Evolutionary conservation across 2,113 vertebrate genomes (phyloP).

Genomic region (Myrmecobius fasciatus): DNA sequence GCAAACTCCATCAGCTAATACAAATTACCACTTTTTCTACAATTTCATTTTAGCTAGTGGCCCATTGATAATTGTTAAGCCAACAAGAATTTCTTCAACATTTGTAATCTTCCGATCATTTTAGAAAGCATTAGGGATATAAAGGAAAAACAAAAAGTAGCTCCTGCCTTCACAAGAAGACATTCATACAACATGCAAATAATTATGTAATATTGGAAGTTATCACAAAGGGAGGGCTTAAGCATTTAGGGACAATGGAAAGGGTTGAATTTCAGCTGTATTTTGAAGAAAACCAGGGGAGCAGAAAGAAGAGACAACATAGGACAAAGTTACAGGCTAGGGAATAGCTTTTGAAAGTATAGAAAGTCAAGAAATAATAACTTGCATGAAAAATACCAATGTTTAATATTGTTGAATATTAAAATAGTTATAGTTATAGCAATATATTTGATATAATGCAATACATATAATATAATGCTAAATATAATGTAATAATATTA

Average conservation of each 20-base stretch:
- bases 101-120: not conserved
- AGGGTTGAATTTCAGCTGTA: not conserved
- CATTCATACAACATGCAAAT: not conserved
- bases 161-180: not conserved
- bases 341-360: not conserved
- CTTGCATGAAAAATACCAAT: not conserved
- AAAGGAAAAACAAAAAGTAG: not conserved
- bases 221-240: not conserved
- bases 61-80: not conserved
- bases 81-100: not conserved
- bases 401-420: not conserved
- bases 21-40: not conserved
- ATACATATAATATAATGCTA: too few relatives aligned
- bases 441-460: not conserved
- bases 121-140: not conserved
- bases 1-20: not conserved
- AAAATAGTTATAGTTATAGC: not conserved
- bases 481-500: too few relatives aligned
- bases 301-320: not conserved
- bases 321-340: rapidly evolving
- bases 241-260: not conserved
- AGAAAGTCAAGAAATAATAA: not conserved
- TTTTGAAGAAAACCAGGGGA: not conserved
- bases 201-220: not conserved
- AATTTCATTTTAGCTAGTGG: not conserved